These are phyloP conservation scores for Lophochroa leadbeateri DNA, from an alignment of 2,113 vertebrate genomes.

Conservation along the genomic window DNA sequence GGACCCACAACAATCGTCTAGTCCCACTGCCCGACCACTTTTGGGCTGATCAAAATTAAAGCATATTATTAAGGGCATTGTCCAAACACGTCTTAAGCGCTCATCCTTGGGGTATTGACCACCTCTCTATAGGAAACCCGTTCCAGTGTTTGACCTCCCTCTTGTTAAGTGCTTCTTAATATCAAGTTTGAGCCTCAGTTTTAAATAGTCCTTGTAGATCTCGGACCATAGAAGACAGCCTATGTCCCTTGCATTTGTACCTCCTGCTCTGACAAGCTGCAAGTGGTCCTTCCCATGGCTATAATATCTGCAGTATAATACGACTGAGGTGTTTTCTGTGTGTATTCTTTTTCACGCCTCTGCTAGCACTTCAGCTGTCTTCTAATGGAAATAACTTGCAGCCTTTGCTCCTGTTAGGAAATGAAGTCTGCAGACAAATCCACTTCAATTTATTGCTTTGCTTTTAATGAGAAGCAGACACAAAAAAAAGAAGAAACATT, in stretches of 20 bases:
- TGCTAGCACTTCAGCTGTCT: not conserved
- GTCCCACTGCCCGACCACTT: not conserved
- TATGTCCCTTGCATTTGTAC: not conserved
- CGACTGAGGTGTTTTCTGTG: not conserved
- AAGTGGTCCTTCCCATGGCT: not conserved
- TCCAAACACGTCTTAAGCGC: not conserved
- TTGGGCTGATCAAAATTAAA: not conserved
- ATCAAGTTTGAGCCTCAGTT: not conserved
- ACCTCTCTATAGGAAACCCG: not conserved
- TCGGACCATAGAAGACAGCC: not conserved
- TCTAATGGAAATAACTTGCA: not conserved
- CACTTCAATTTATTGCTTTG: not conserved
- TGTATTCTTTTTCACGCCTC: not conserved
- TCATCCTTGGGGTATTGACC: not conserved
- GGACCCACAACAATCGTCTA: not conserved
- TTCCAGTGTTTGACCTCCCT: not conserved
- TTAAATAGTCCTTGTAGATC: not conserved
- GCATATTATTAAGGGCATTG: not conserved
- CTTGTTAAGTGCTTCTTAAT: not conserved
- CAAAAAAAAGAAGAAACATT: not conserved
- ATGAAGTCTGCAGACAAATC: not conserved
- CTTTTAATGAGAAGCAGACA: conserved; percentile 9
- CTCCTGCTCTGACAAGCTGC: not conserved
- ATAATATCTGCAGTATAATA: not conserved
- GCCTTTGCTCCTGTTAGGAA: not conserved